A percentile compares a stretch with the other conserved stretches of the same genome.
These are phyloP conservation scores for Onychomys arenicola DNA, from an alignment of 2,797 vertebrate genomes.

Conservation along the genomic window DNA sequence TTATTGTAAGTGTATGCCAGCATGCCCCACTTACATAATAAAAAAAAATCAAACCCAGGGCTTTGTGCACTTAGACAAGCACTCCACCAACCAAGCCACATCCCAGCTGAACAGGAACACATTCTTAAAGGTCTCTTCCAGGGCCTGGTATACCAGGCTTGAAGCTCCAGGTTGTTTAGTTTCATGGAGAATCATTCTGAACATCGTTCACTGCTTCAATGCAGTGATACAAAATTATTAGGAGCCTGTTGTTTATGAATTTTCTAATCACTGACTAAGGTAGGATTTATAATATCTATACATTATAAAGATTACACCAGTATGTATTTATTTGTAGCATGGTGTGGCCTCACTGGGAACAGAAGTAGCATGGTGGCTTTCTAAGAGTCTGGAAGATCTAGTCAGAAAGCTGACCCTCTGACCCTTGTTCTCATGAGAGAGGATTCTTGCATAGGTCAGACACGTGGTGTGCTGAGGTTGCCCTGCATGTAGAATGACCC, in stretches of 20 bases:
- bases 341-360: not conserved
- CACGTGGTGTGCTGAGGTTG: no score
- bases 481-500: not conserved
- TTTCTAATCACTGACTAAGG: conserved; percentile 15
- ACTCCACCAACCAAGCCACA: not conserved
- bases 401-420: not conserved
- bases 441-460: no score
- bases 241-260: not conserved
- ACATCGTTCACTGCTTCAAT: not conserved
- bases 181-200: not conserved
- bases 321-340: not conserved
- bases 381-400: not conserved
- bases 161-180: not conserved
- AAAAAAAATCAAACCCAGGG: not conserved
- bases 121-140: not conserved
- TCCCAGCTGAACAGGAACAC: not conserved
- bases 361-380: not conserved
- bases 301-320: not conserved
- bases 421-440: not conserved
- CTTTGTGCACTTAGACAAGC: not conserved
- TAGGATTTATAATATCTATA: not conserved
- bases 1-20: not conserved
- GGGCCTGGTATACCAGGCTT: not conserved
- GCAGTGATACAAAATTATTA: not conserved
- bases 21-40: not conserved